phyloP scores from a whole-genome alignment of 2,797 vertebrate genomes.

The Chromobotia macracanthus region DNA sequence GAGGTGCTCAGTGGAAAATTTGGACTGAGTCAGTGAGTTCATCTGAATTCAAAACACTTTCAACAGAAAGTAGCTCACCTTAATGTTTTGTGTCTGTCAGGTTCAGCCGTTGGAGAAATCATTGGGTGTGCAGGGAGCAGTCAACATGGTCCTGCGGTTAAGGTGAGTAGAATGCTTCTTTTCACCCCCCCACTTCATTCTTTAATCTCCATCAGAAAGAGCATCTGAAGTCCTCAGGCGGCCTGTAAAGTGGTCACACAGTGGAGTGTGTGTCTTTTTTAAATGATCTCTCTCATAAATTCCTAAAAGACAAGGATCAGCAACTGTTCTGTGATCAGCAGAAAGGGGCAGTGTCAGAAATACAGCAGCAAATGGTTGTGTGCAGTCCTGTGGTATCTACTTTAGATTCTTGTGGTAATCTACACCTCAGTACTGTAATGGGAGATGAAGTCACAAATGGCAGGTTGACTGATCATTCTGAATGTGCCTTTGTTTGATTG shows the following conservation, averaged over 20 bases:
- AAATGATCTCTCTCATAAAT: slow-evolving; percentile 71
- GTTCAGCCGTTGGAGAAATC: slow-evolving; percentile 81
- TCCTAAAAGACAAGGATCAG: slow-evolving; percentile 11
- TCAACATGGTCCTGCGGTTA: slow-evolving; percentile 97
- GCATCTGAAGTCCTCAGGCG: slow-evolving; percentile 27
- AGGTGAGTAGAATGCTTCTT: slow-evolving; percentile 79
- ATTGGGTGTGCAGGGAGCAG: slow-evolving; percentile 79
- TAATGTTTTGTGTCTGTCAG: slow-evolving; percentile 67
- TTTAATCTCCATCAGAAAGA: slow-evolving; percentile 37
- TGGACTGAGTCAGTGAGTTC: too few relatives aligned
- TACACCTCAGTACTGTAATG: too few relatives aligned
- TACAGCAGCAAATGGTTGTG: not conserved
- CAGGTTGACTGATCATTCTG: too few relatives aligned
- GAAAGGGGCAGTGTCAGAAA: not conserved
- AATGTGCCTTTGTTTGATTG: too few relatives aligned
- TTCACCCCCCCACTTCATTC: slow-evolving; percentile 8
- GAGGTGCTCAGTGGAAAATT: not conserved
- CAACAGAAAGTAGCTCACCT: not conserved
- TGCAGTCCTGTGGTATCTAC: too few relatives aligned
- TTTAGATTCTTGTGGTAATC: too few relatives aligned
- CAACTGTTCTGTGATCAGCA: slow-evolving; percentile 41
- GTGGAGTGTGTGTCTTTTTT: slow-evolving; percentile 71
- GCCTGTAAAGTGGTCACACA: slow-evolving; percentile 41
- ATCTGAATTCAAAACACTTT: slow-evolving; percentile 5
- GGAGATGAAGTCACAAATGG: too few relatives aligned